Evolutionary conservation across 2,888 invertebrate genomes (phyloP).

Genomic region (Diadegma fenestrale): DNA sequence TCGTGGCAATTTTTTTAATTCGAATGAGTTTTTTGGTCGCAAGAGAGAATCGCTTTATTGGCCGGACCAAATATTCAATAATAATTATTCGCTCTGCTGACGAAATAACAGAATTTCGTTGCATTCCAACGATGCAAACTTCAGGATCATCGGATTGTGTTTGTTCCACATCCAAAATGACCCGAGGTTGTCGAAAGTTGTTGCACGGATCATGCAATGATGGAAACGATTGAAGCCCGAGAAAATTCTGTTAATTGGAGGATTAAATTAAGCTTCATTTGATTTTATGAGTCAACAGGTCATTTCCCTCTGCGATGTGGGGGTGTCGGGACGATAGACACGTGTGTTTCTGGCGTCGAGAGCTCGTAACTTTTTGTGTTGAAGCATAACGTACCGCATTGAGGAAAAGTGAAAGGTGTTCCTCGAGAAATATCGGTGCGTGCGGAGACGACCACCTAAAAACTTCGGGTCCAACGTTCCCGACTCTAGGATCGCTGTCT

Average conservation of each 20-base stretch:
- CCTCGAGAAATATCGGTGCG: background rate
- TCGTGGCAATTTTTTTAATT: no score
- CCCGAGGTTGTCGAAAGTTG: no score
- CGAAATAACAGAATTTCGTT: no score
- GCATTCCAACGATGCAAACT: no score
- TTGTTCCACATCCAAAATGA: background rate
- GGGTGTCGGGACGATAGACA: background rate
- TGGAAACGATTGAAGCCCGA: no score
- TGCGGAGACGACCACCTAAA: background rate
- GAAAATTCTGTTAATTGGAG: background rate
- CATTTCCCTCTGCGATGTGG: slow-evolving; percentile 7
- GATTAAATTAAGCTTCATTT: slow-evolving; percentile 17
- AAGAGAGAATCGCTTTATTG: no score
- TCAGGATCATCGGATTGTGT: no score
- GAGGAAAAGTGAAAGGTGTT: slow-evolving; percentile 29
- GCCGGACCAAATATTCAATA: no score
- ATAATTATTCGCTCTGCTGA: no score
- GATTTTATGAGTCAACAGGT: background rate
- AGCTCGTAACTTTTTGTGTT: background rate
- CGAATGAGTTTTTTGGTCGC: no score
- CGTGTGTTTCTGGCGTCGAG: slow-evolving; percentile 1
- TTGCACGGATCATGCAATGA: no score
- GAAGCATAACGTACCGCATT: background rate
- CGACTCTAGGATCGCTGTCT: no score
- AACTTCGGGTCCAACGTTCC: background rate